Evolutionary conservation across 1,140 invertebrate genomes (phyloP), one percentile per base, ranked within the genome.

Genomic region (Anoplolepis gracilipes): DNA sequence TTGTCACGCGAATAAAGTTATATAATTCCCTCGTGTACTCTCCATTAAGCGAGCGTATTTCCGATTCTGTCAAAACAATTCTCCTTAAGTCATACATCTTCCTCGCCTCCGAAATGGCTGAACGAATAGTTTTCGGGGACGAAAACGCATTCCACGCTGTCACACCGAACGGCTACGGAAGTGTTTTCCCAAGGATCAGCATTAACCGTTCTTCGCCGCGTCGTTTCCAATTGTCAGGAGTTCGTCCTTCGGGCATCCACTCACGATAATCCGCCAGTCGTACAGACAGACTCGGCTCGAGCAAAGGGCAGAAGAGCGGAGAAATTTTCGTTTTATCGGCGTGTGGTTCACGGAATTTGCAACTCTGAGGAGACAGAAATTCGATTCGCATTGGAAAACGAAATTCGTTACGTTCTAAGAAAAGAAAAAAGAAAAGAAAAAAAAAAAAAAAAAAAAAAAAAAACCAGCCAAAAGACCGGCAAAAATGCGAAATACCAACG

Each of bases 151-250:
- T 85, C 62, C 64, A 25, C 62, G 8, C 49, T 67, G 75, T 79
- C 84, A 85, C 36, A 30, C 36, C 62, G 33, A 67, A 65, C 49
- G 46, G 75, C 39, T 36, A 64, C 62, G 75, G 10, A 85, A 85
- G 75, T 79, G 36, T 79, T 84, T 85, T 85, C 84, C 28, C 46
- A 67, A 57, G 36, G 59, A 85, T 85, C 84, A 78, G 62, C 46
- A 65, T 77, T 84, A n/a, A 22, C 59, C n/a, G 42, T 64, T 77
- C 72, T 53, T 77, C 57, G 42, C 6, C 55, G 22, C 72, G 25
- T 61, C 72, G 78, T 70, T 81, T 70, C 62, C 78, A 46, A 30
- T 53, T 84, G 72, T 65, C 70, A 36, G 33, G 42, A 55, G 59
- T 64, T 49, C 59, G 42, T 77, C 72, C 39, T 65, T 76, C 69